Percentiles rank a stretch among this genome's conserved stretches.
phyloP scores from a whole-genome alignment of 2,888 invertebrate genomes.

The Panopea generosa region DNA sequence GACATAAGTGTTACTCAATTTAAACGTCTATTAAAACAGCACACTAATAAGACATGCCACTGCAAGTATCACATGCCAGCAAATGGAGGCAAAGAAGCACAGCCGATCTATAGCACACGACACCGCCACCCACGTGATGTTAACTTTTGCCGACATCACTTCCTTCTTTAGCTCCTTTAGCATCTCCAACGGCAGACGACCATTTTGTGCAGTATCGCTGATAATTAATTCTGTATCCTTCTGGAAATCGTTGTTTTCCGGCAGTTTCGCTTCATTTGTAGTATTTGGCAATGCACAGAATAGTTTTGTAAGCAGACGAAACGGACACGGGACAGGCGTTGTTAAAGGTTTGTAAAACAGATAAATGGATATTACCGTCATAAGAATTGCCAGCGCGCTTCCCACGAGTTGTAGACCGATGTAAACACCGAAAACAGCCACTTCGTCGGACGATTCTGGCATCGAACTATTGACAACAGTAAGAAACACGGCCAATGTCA shows the following conservation, averaged over 20 bases:
- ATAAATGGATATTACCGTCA: constrained; percentile 59
- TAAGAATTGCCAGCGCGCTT: constrained; percentile 58
- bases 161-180: neutral
- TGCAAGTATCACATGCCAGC: constrained; percentile 45
- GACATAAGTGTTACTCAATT: too few species aligned
- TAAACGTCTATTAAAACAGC: too few species aligned
- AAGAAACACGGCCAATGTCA: constrained; percentile 67
- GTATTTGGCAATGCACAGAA: constrained; percentile 19
- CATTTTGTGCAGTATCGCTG: too few species aligned
- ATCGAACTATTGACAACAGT: constrained; percentile 61
- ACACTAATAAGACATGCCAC: too few species aligned
- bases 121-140: constrained; percentile 53
- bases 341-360: constrained; percentile 49
- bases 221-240: too few species aligned
- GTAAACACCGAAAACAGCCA: constrained; percentile 60
- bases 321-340: constrained; percentile 31
- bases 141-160: constrained; percentile 2
- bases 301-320: constrained; percentile 17
- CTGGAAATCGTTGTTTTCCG: neutral
- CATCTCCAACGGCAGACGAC: too few species aligned
- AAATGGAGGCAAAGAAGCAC: constrained; percentile 44
- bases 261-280: neutral
- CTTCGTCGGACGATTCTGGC: constrained; percentile 66
- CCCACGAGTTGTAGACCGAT: constrained; percentile 62
- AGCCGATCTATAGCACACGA: constrained; percentile 57